A percentile compares a stretch with the other conserved stretches of the same genome.
Evolutionary conservation across 2,797 vertebrate genomes (phyloP).

Genomic region (Lagorchestes hirsutus): DNA sequence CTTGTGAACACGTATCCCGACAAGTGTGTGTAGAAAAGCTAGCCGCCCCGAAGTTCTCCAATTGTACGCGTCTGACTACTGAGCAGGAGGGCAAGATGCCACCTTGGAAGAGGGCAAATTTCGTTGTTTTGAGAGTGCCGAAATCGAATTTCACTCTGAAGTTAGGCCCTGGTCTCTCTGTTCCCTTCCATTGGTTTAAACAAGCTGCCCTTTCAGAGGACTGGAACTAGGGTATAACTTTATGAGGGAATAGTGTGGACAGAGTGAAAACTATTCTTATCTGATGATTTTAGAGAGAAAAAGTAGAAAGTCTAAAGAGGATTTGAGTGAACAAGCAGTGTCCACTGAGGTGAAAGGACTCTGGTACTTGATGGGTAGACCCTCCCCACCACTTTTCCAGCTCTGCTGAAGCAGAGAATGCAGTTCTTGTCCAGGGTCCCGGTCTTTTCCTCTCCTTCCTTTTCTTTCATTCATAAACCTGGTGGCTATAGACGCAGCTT

Average conservation of each 20-base stretch:
- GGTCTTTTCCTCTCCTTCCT: conserved; percentile 65
- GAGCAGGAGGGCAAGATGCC: background rate
- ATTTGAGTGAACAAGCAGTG: background rate
- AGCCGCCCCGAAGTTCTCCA: background rate
- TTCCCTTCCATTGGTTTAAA: background rate
- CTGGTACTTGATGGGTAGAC: background rate
- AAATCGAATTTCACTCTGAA: background rate
- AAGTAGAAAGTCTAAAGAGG: background rate
- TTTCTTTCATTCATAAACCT: conserved; percentile 86
- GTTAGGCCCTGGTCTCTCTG: background rate
- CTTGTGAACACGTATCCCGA: background rate
- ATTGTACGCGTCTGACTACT: background rate
- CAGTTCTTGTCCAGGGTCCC: conserved; percentile 74
- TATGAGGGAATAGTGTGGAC: background rate
- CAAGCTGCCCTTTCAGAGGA: background rate
- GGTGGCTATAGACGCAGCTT: conserved; percentile 87
- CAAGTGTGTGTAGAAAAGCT: background rate
- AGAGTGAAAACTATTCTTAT: background rate
- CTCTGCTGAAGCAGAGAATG: conserved; percentile 63
- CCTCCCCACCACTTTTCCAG: conserved; percentile 30
- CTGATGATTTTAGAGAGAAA: background rate
- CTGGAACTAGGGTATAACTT: background rate
- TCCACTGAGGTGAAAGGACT: background rate
- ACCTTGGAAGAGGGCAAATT: background rate
- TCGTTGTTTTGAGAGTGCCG: background rate